Conservation (phyloP, 1,140 invertebrate species). For the Pinna nobilis region DNA sequence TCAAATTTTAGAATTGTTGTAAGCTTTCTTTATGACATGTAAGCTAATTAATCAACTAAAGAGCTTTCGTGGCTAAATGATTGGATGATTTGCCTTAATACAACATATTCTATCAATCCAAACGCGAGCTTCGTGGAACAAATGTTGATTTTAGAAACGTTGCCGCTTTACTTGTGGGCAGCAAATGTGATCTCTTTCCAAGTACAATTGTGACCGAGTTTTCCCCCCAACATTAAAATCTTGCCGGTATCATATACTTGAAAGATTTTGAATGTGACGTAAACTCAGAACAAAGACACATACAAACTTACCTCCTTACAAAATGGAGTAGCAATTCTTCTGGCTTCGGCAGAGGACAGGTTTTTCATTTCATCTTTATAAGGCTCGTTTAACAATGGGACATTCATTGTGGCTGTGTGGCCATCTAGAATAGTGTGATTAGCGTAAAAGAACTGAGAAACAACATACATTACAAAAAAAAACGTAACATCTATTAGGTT, state of each 20-base stretch:
- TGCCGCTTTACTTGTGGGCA: background rate
- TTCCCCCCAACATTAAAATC: too few species aligned
- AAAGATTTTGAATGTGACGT: background rate
- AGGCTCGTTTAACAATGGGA: conserved; percentile 32
- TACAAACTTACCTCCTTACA: conserved; percentile 28
- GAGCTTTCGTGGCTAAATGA: too few species aligned
- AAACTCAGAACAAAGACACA: background rate
- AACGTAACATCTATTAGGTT: background rate
- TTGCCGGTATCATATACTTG: background rate
- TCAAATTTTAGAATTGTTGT: too few species aligned
- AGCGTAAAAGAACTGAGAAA: background rate
- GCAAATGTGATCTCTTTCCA: background rate
- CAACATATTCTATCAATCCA: too few species aligned
- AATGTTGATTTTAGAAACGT: background rate
- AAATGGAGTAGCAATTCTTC: conserved; percentile 32
- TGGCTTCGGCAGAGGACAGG: conserved; percentile 37
- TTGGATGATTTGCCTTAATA: too few species aligned
- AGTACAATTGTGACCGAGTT: background rate
- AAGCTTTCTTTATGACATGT: too few species aligned
- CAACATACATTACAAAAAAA: background rate
- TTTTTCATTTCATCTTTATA: conserved; percentile 36
- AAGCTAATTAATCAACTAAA: too few species aligned
- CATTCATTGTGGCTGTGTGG: conserved; percentile 29
- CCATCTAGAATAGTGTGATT: conserved; percentile 35
- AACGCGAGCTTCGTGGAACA: background rate